Conservation (phyloP, 2,888 invertebrate genomes). For the Physocephala rufipes region DNA sequence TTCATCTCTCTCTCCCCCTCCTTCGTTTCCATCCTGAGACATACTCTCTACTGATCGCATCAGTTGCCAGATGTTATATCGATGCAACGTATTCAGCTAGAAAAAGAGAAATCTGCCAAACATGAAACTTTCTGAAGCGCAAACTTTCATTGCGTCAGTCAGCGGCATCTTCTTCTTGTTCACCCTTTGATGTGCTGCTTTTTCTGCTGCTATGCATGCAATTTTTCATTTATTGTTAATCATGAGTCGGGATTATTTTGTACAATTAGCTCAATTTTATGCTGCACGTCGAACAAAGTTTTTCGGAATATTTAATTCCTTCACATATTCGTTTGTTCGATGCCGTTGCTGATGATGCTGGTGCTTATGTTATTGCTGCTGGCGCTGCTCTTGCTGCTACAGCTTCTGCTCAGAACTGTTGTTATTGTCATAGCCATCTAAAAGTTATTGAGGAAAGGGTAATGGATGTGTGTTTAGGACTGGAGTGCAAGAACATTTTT, state of each 20-base stretch:
- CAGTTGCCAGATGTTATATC: neutral
- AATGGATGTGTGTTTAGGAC: no score
- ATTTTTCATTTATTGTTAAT: slow-evolving; percentile 49
- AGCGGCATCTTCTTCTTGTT: neutral
- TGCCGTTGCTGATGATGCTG: neutral
- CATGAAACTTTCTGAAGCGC: slow-evolving; percentile 23
- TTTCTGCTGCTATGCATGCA: slow-evolving; percentile 24
- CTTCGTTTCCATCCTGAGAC: no score
- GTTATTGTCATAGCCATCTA: no score
- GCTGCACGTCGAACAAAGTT: slow-evolving; percentile 34
- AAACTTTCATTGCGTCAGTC: slow-evolving; percentile 14
- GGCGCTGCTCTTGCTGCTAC: neutral
- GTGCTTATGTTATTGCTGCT: neutral
- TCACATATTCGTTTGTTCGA: slow-evolving; percentile 22
- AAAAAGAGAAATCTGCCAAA: slow-evolving; percentile 18
- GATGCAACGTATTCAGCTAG: slow-evolving; percentile 16
- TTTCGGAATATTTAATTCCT: slow-evolving; percentile 29
- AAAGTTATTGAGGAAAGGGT: no score
- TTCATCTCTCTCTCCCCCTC: neutral
- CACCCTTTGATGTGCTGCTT: neutral
- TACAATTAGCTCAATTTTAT: slow-evolving; percentile 55
- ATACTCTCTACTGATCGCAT: neutral
- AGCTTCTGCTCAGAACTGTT: no score
- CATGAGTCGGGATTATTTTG: slow-evolving; percentile 56
- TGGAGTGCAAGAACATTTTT: no score